These are phyloP conservation scores for Tachina fera DNA, from an alignment of 2,888 invertebrate species.

Conservation along the genomic window DNA sequence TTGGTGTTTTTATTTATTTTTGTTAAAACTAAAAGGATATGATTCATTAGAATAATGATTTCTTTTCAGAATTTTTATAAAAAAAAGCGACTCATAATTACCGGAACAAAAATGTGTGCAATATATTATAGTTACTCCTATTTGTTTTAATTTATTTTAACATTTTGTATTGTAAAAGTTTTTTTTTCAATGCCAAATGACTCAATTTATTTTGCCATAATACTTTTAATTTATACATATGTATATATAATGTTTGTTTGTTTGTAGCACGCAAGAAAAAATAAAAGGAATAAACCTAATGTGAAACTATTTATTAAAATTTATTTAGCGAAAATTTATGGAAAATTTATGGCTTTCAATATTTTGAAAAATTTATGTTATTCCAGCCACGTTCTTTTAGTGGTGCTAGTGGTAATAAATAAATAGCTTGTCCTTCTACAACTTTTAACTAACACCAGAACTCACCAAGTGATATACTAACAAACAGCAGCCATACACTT, in stretches of 20 bases:
- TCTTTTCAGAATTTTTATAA: slow-evolving; percentile 8
- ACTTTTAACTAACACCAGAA: slow-evolving; percentile 55
- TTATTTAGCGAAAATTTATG: slow-evolving; percentile 67
- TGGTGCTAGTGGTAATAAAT: slow-evolving; percentile 64
- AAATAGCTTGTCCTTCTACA: slow-evolving; percentile 68
- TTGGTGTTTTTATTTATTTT: not conserved
- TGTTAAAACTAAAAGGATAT: not conserved
- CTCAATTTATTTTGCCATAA: slow-evolving; percentile 30
- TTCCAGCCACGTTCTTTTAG: slow-evolving; percentile 63
- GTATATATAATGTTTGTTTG: not conserved
- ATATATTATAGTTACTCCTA: slow-evolving; percentile 20
- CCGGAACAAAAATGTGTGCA: slow-evolving; percentile 14
- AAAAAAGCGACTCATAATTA: slow-evolving; percentile 21
- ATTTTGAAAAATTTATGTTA: slow-evolving; percentile 68
- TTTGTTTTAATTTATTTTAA: slow-evolving; percentile 19
- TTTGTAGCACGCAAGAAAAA: not conserved
- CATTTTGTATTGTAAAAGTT: not conserved
- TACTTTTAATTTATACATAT: not conserved
- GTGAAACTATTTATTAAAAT: slow-evolving; percentile 64
- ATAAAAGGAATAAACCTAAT: slow-evolving; percentile 22
- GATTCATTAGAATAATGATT: not conserved
- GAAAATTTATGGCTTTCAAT: slow-evolving; percentile 69
- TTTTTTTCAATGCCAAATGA: slow-evolving; percentile 4
- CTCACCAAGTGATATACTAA: slow-evolving; percentile 54
- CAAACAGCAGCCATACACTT: slow-evolving; percentile 45